These are phyloP conservation scores for Tridacna crocea DNA, from an alignment of 2,888 invertebrate species.

Conservation along the genomic window DNA sequence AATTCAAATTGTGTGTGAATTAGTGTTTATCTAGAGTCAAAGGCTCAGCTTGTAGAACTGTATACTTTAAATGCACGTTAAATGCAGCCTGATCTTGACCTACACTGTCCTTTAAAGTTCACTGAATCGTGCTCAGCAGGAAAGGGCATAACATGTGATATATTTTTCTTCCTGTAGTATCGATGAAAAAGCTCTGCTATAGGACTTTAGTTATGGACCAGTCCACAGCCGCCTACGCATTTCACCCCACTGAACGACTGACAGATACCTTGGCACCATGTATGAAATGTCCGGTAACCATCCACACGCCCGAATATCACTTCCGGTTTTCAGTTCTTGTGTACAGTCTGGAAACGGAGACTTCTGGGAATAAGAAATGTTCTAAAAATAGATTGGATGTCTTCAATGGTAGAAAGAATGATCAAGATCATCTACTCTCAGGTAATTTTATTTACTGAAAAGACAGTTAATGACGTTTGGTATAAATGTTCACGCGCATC, in stretches of 20 bases:
- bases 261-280: not conserved
- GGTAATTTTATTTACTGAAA: not conserved
- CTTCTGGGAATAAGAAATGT: not conserved
- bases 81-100: no score
- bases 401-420: conserved; percentile 7
- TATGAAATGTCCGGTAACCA: conserved; percentile 21
- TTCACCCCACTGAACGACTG: not conserved
- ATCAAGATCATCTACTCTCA: not conserved
- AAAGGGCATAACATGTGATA: no score
- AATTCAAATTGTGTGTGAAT: no score
- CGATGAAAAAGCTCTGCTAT: conserved; percentile 15
- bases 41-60: no score
- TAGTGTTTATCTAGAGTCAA: no score
- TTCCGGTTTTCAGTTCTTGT: conserved; percentile 24
- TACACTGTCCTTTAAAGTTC: not conserved
- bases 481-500: no score
- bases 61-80: no score
- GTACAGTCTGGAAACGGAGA: conserved; percentile 17
- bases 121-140: no score
- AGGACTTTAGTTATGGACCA: conserved; percentile 8
- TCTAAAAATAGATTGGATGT: conserved; percentile 8
- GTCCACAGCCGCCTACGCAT: conserved; percentile 1
- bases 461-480: no score
- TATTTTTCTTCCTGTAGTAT: not conserved
- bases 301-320: conserved; percentile 17